Evolutionary conservation across 2,113 vertebrate genomes (phyloP), one percentile per base, ranked within the genome.

Genomic region (Erythrocercus mccallii): DNA sequence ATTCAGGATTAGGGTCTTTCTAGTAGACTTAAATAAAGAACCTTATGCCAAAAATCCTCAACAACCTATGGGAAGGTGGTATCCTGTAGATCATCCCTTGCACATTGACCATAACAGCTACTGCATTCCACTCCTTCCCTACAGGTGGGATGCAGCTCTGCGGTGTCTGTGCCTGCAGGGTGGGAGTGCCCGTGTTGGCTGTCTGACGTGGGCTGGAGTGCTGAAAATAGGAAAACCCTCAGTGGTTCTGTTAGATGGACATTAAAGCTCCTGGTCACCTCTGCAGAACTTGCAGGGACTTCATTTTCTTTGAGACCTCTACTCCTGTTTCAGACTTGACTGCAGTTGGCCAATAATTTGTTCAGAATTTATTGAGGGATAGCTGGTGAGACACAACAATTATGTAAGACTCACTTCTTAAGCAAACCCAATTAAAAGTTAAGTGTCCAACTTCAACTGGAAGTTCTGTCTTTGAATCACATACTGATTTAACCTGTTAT

Each of bases 341-440:
- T 90, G 78, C 70, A 82, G 87, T 93, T 95, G 90, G 72, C 94
- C 79, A 91, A 85, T 90, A 89, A 68, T 60, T 81, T 95, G 74
- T 93, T 87, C 90, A 95, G 87, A 91, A 96, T 81, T 94, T 94
- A 80, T 28, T 82, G 81, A 85, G 89, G 90, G 56, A 33, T 61
- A 78, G 84, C 88, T 91, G 70, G 61, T 84, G 94, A 91, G 92
- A 80, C 81, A 61, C 40, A 76, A 61, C 40, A 76, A 27, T 94
- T 96, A 65, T 1, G 0, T 79, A 95, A 96, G 61, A 48, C 12
- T 48, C 5, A 2, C 81, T 93, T 91, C n/a, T 95, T 88, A 45
- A 82, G 90, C 53, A 90, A 93, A 91, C 28, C 66, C 1, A 1
- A 71, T 71, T 73, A 60, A 76, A 87, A 81, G 72, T 86, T 35